A percentile compares a stretch with the other conserved stretches of the same genome.
phyloP scores from a whole-genome alignment of 2,797 vertebrate genomes.

The Muscicapa comitata region DNA sequence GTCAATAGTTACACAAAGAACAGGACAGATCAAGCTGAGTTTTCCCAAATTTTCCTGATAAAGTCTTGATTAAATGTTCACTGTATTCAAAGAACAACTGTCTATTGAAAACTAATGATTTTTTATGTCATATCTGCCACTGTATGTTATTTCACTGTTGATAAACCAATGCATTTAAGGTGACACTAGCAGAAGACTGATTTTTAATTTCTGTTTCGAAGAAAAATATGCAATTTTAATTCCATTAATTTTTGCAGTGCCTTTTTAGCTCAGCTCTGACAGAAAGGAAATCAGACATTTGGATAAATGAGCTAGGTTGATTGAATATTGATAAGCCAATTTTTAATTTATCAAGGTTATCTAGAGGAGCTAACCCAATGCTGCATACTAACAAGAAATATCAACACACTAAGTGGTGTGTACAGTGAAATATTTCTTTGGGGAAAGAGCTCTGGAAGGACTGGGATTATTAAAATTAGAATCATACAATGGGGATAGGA shows the following conservation, averaged over 20 bases:
- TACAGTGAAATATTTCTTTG: conserved; percentile 15
- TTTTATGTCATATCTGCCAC: background rate
- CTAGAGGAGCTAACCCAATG: background rate
- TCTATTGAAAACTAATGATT: background rate
- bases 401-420: background rate
- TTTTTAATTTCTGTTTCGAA: conserved; percentile 41
- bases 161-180: background rate
- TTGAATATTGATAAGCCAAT: conserved; percentile 66
- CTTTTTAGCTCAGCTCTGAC: conserved; percentile 32
- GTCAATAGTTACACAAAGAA: background rate
- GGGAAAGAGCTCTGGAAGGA: background rate
- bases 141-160: background rate
- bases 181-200: background rate
- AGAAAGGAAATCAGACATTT: conserved; percentile 27
- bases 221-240: conserved; percentile 51
- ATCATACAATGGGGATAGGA: background rate
- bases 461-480: background rate
- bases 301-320: conserved; percentile 40
- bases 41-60: background rate
- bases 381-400: conserved; percentile 42
- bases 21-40: background rate
- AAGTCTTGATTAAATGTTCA: background rate
- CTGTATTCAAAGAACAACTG: background rate
- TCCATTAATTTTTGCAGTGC: conserved; percentile 23
- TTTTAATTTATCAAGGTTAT: conserved; percentile 70